Conservation (phyloP, 2,113 vertebrate species). For the Sorex araneus region DNA sequence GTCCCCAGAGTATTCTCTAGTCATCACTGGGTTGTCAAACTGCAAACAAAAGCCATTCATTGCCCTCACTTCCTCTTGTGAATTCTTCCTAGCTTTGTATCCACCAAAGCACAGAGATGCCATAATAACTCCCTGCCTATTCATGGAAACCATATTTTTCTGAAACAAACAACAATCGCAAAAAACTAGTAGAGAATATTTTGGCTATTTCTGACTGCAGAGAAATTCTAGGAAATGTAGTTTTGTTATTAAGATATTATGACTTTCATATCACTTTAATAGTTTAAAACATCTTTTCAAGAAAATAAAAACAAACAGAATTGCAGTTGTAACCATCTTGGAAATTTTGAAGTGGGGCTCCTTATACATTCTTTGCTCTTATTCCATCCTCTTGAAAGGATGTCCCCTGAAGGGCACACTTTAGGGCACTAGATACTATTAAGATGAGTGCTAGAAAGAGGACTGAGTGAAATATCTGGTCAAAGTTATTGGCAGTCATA, state of each 20-base stretch:
- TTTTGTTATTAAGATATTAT: conserved; percentile 20
- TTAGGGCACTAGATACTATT: background rate
- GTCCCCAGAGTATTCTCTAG: conserved; percentile 65
- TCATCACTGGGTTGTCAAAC: conserved; percentile 65
- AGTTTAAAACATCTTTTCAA: conserved; percentile 43
- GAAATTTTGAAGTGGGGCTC: background rate
- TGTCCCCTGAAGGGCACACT: background rate
- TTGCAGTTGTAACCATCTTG: background rate
- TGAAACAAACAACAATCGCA: conserved; percentile 7
- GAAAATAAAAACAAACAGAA: background rate
- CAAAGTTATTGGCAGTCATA: background rate
- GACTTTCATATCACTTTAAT: background rate
- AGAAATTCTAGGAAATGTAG: background rate
- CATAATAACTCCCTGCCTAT: background rate
- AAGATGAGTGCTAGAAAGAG: background rate
- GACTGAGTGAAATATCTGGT: background rate
- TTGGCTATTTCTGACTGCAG: conserved; percentile 18
- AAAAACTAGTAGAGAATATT: conserved; percentile 32
- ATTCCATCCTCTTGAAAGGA: background rate
- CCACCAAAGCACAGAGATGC: background rate
- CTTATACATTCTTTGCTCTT: background rate
- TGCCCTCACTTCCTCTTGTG: conserved; percentile 5
- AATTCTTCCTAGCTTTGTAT: conserved; percentile 41
- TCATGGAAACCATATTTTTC: background rate
- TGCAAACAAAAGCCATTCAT: conserved; percentile 74